Percentiles rank a stretch among this genome's conserved stretches.
Conservation (phyloP, 2,113 vertebrate species). For the Cichladusa arquata region DNA sequence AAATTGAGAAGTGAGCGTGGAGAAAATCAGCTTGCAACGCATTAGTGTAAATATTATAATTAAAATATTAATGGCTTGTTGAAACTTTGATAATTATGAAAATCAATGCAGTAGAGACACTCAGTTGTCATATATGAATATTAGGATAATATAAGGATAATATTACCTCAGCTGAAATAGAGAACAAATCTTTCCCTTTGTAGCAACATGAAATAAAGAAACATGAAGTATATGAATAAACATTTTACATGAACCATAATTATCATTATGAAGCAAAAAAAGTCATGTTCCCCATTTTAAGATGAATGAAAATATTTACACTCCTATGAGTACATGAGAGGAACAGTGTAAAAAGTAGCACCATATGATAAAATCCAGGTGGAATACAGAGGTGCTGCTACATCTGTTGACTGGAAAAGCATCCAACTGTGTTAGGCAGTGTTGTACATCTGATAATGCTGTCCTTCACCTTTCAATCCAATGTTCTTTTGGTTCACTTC, state of each 20-base stretch:
- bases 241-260: background rate
- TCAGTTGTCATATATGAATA: background rate
- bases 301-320: background rate
- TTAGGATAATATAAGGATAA: background rate
- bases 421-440: background rate
- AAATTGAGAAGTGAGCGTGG: conserved; percentile 15
- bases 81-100: conserved; percentile 39
- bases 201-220: background rate
- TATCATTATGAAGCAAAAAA: background rate
- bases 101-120: conserved; percentile 14
- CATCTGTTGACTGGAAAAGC: background rate
- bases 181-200: background rate
- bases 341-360: background rate
- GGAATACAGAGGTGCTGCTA: background rate
- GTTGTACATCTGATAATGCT: background rate
- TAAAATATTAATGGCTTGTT: conserved; percentile 32
- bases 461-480: background rate
- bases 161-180: background rate
- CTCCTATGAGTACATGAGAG: accelerated
- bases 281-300: background rate
- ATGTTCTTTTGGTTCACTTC: background rate
- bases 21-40: background rate
- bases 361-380: background rate
- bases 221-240: background rate
- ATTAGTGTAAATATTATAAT: conserved; percentile 7